Evolutionary conservation across 2,797 vertebrate species (phyloP), one percentile per base, ranked within the genome.

Genomic region (Myotis daubentonii): DNA sequence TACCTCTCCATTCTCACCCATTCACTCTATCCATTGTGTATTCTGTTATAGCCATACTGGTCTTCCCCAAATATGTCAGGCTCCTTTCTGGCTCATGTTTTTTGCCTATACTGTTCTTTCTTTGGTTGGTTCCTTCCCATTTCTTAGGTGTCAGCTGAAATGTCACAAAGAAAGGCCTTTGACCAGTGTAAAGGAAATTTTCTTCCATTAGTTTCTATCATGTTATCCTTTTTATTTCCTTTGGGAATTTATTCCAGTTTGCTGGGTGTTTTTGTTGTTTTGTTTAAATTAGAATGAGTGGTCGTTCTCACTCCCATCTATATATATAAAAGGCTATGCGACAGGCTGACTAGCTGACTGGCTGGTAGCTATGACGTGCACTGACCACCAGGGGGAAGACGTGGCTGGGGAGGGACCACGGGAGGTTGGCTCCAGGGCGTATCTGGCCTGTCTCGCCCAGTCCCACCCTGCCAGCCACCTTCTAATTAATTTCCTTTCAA

Each of bases 171-270:
- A 65, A 87, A 22, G 49, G 10, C 22, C 62, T 75, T 87, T 41
- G 33, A 79, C 20, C 38, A 55, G 30, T 15, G 15, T 74, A 75
- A 79, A 83, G 25, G n/a, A 89, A 87, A 41, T 55, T 94, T 60
- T 17, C 53, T 82, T 53, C 20, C 13, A 11, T 75, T 75, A 36
- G 70, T 89, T 90, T 89, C 62, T 53, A 62, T 66, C 23, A 16
- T 62, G 4, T 62, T 78, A 13, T 8, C 8, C 25, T 94, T 6
- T 44, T 83, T 19, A 57, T 68, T 87, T 91, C 22, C 70, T 36
- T 84, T 92, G 55, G 75, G 25, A 93, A 79, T 6, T 88, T 66
- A 44, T 1, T 70, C 38, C 7, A 74, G 36, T 91, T 38, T n/a
- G 28, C 28, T 65, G 28, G 28, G 5, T 33, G 16, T 66, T 79